Percentiles rank a stretch among this genome's conserved stretches.
Evolutionary conservation across 2,113 vertebrate species (phyloP).

Genomic region (Seriola dumerili): DNA sequence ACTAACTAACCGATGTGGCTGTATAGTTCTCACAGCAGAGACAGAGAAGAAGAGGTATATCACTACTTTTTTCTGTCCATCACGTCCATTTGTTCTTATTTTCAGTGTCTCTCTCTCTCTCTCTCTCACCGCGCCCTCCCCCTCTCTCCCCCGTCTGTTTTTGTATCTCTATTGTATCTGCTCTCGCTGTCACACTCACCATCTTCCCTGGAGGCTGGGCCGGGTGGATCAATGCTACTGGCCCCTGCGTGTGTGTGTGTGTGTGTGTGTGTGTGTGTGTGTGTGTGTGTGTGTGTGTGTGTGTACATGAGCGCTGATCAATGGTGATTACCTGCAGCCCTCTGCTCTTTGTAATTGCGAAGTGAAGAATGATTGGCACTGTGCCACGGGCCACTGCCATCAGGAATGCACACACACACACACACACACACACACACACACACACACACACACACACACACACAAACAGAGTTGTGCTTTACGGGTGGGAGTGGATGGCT

Average conservation of each 20-base stretch:
- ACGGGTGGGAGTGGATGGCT: constrained; percentile 12
- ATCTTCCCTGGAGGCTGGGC: constrained; percentile 22
- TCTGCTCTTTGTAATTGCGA: constrained; percentile 69
- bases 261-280: constrained; percentile 18
- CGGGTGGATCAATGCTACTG: constrained; percentile 43
- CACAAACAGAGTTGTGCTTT: background rate
- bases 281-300: constrained; percentile 34
- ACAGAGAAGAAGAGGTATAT: background rate
- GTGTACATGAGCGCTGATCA: constrained; percentile 49
- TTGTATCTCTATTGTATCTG: constrained; percentile 37
- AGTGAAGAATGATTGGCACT: constrained; percentile 69
- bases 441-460: constrained; percentile 8
- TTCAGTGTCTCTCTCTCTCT: too few species aligned
- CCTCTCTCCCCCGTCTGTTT: constrained; percentile 8
- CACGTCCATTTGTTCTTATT: background rate
- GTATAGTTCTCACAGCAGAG: background rate
- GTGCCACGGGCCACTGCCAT: constrained; percentile 25
- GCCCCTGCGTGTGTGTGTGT: background rate
- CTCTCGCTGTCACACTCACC: constrained; percentile 37
- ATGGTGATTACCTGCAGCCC: constrained; percentile 72
- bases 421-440: constrained; percentile 14
- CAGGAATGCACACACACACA: constrained; percentile 10
- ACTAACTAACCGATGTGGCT: background rate
- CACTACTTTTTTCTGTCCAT: background rate
- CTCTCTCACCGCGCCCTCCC: background rate